Base-by-base conservation (phyloP, 1,140 invertebrate genomes). In the Plutomurus gul region DNA sequence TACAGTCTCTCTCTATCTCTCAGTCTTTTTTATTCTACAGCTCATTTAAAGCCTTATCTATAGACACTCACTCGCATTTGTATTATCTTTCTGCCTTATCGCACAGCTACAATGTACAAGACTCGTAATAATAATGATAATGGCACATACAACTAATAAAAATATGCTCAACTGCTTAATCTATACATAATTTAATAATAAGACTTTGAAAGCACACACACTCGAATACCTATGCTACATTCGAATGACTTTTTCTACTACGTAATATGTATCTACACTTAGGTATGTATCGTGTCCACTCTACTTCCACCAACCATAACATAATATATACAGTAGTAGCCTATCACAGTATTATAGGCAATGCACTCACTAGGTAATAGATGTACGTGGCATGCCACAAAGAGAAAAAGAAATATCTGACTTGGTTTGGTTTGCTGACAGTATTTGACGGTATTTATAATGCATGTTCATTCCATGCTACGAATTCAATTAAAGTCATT, bases 121-220 rank as follows among this genome's bases (percentile, higher is more conserved):
- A n/a, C 27, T 65, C 56, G 30, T 65, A 65, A 65, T n/a, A 65
- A 65, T 65, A 65, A 65, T 65, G 56, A 65, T 65, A 65, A 65
- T 65, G 56, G 30, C 13, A 13, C 56, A 16, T 36, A 65, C 56
- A 65, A 65, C 16, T 65, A 65, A 65, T 65, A 65, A 65, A 65
- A 33, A 65, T 65, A 65, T 30, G 27, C 56, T 33, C 56, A 56
- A n/a, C 27, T 6, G 30, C n/a, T 30, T 65, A 65, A 65, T 65
- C 56, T 65, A 65, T 65, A 30, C 56, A 65, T 65, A 65, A 65
- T 65, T 30, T 33, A 65, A 65, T 65, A 65, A 65, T 25, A 22
- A 36, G 25, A 33, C 56, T 33, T 30, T 36, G 36, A 65, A 36
- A 30, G 56, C n/a, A n/a, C n/a, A n/a, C n/a, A 56, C 39, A 56